phyloP scores from a whole-genome alignment of 23 tunicate genomes.

The Trididemnum nubilum region DNA sequence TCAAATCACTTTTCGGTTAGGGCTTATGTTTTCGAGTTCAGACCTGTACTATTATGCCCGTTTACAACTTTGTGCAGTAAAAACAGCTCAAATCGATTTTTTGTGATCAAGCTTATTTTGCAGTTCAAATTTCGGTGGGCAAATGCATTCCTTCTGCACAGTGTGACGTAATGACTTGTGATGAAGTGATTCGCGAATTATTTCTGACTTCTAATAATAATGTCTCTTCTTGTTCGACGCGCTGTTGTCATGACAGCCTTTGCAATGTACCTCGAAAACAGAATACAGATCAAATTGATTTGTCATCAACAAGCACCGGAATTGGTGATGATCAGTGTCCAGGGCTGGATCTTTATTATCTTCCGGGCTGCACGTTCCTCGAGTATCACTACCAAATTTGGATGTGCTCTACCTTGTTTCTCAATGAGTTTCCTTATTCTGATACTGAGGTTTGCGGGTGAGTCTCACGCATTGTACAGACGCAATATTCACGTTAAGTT shows the following conservation, averaged over 20 bases:
- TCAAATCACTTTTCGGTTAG: too few species aligned
- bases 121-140: too few species aligned
- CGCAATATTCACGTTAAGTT: neutral
- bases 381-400: constrained; percentile 25
- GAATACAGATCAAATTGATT: neutral
- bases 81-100: too few species aligned
- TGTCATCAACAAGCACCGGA: neutral
- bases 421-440: constrained; percentile 42
- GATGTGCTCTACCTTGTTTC: constrained; percentile 44
- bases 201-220: too few species aligned
- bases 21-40: too few species aligned
- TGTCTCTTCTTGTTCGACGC: neutral
- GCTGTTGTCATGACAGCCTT: constrained; percentile 3
- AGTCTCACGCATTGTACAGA: too few species aligned
- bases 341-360: constrained; percentile 17
- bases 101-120: too few species aligned
- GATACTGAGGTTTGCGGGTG: constrained; percentile 41
- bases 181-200: neutral
- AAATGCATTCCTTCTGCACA: neutral
- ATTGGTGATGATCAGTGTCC: neutral
- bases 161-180: neutral
- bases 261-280: neutral
- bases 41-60: too few species aligned
- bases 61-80: too few species aligned
- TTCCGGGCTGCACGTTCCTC: constrained; percentile 42